A percentile compares a stretch with the other conserved stretches of the same genome.
Evolutionary conservation across 2,797 vertebrate genomes (phyloP).

Genomic region (Artibeus lituratus): DNA sequence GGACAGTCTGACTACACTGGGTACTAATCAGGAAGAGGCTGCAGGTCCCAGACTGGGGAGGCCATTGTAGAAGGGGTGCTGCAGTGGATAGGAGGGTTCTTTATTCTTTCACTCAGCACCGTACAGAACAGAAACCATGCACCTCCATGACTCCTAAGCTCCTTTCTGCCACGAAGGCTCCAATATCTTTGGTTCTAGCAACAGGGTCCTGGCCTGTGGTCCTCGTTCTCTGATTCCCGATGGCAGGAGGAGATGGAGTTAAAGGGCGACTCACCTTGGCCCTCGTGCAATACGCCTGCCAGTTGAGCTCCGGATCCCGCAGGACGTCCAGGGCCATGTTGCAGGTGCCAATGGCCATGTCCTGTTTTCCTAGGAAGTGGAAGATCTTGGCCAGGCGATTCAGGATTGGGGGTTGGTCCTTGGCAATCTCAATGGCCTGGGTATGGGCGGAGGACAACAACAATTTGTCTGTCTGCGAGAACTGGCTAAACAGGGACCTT

Average conservation of each 20-base stretch:
- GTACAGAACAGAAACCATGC: background rate
- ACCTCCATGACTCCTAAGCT: background rate
- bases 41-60: background rate
- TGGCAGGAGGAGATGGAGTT: background rate
- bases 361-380: slow-evolving; percentile 86
- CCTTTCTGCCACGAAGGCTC: background rate
- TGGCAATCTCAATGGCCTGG: slow-evolving; percentile 86
- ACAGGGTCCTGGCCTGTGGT: background rate
- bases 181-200: background rate
- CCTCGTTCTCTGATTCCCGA: background rate
- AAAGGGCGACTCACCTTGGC: slow-evolving; percentile 83
- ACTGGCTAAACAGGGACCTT: background rate
- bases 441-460: slow-evolving; percentile 18
- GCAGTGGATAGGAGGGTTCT: background rate
- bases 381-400: slow-evolving; percentile 87
- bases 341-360: slow-evolving; percentile 88
- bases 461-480: background rate
- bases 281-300: slow-evolving; percentile 89
- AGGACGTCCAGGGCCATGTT: slow-evolving; percentile 87
- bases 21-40: background rate
- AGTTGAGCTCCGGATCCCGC: slow-evolving; percentile 87
- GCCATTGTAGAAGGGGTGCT: background rate
- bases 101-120: background rate
- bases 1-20: background rate
- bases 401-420: slow-evolving; percentile 82